These are phyloP conservation scores for Xanthia togata DNA, from an alignment of 2,888 invertebrate species.

Conservation along the genomic window DNA sequence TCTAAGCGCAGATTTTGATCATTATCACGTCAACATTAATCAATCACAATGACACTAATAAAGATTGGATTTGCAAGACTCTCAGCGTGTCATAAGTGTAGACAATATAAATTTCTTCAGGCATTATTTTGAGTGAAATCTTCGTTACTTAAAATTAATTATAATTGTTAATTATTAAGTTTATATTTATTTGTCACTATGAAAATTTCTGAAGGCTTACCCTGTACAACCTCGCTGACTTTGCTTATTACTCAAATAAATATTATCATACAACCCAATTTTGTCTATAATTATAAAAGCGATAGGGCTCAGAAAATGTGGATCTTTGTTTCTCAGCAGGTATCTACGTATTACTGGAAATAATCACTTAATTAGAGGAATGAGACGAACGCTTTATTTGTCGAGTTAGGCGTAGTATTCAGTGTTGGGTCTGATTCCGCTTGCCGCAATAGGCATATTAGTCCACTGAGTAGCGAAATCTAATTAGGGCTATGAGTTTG, in stretches of 20 bases:
- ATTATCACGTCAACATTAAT: background rate
- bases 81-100: background rate
- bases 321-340: background rate
- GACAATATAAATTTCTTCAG: background rate
- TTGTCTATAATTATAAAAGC: background rate
- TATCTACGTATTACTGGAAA: background rate
- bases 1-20: background rate
- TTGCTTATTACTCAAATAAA: background rate
- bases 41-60: background rate
- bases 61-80: background rate
- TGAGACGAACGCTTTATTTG: background rate
- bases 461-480: background rate
- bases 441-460: background rate
- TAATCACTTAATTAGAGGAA: too few species aligned
- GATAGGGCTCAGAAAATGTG: background rate
- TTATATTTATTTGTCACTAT: background rate
- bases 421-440: background rate
- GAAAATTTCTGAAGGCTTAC: background rate
- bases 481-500: background rate
- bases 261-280: background rate
- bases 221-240: background rate
- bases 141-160: background rate
- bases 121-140: background rate
- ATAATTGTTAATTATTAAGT: background rate
- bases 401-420: background rate